Percentiles rank a stretch among this genome's conserved stretches.
Evolutionary conservation across 2,888 invertebrate genomes (phyloP).

Genomic region (Dasysyrphus tricinctus): DNA sequence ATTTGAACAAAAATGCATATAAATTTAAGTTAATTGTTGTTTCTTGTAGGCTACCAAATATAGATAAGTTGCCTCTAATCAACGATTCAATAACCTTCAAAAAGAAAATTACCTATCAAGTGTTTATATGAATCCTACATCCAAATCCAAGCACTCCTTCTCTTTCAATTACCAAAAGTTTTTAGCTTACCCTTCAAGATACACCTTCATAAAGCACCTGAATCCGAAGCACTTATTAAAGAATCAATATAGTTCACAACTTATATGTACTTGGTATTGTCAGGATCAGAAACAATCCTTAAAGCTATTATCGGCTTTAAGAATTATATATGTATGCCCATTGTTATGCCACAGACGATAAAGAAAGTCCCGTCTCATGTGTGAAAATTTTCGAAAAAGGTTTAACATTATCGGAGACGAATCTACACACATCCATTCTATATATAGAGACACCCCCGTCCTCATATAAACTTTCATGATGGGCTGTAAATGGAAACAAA

Average conservation of each 20-base stretch:
- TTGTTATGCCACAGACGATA: not conserved
- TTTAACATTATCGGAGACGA: slow-evolving; percentile 13
- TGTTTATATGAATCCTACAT: not conserved
- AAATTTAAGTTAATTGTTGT: too few relatives aligned
- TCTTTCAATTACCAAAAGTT: slow-evolving; percentile 1
- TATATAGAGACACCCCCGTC: not conserved
- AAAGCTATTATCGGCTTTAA: slow-evolving; percentile 22
- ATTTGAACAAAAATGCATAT: too few relatives aligned
- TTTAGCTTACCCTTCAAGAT: not conserved
- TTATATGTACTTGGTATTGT: not conserved
- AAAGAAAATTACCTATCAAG: too few relatives aligned
- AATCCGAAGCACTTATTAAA: slow-evolving; percentile 18
- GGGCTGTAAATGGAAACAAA: slow-evolving; percentile 43
- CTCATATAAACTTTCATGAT: slow-evolving; percentile 18
- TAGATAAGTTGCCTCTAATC: too few relatives aligned
- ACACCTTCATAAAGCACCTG: slow-evolving; percentile 5
- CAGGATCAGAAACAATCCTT: slow-evolving; percentile 22
- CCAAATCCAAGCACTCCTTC: not conserved
- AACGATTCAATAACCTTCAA: too few relatives aligned
- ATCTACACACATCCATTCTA: slow-evolving; percentile 14
- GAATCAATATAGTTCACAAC: slow-evolving; percentile 20
- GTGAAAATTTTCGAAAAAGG: slow-evolving; percentile 33
- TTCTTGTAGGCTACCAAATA: too few relatives aligned
- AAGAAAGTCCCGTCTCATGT: slow-evolving; percentile 27
- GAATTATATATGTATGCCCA: not conserved